phyloP scores from a whole-genome alignment of 2,113 vertebrate species.

The Esox niger region DNA sequence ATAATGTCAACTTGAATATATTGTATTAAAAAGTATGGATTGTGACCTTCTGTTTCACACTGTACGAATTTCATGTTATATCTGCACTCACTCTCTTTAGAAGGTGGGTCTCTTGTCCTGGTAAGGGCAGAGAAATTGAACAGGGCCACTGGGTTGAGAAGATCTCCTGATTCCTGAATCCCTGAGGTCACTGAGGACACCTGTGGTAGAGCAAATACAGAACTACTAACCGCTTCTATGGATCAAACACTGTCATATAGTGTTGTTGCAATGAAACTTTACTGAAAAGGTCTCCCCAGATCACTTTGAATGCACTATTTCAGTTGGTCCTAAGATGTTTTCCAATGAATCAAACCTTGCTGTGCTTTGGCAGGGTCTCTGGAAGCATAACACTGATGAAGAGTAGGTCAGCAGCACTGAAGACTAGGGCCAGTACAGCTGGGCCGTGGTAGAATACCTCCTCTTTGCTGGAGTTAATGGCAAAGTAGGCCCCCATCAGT shows the following conservation, averaged over 20 bases:
- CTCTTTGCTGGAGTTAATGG: slow-evolving; percentile 61
- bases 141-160: slow-evolving; percentile 85
- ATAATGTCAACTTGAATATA: too few species aligned
- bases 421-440: slow-evolving; percentile 79
- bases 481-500: slow-evolving; percentile 88
- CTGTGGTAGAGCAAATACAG: slow-evolving; percentile 56
- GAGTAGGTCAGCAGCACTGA: slow-evolving; percentile 78
- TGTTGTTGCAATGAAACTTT: background rate
- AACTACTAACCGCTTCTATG: background rate
- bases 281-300: too few species aligned
- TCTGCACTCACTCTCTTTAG: slow-evolving; percentile 67
- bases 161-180: slow-evolving; percentile 69
- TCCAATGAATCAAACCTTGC: slow-evolving; percentile 71
- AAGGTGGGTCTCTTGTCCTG: slow-evolving; percentile 70
- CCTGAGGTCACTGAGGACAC: slow-evolving; percentile 70
- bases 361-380: slow-evolving; percentile 82
- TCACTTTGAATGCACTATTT: background rate
- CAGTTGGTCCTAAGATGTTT: too few species aligned
- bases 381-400: slow-evolving; percentile 88
- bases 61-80: background rate
- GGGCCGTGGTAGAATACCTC: slow-evolving; percentile 77
- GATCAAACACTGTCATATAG: background rate
- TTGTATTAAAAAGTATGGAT: too few species aligned
- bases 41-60: background rate
- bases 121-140: slow-evolving; percentile 86